These are phyloP conservation scores for Epinephelus moara DNA, from an alignment of 2,113 vertebrate genomes.

Conservation along the genomic window DNA sequence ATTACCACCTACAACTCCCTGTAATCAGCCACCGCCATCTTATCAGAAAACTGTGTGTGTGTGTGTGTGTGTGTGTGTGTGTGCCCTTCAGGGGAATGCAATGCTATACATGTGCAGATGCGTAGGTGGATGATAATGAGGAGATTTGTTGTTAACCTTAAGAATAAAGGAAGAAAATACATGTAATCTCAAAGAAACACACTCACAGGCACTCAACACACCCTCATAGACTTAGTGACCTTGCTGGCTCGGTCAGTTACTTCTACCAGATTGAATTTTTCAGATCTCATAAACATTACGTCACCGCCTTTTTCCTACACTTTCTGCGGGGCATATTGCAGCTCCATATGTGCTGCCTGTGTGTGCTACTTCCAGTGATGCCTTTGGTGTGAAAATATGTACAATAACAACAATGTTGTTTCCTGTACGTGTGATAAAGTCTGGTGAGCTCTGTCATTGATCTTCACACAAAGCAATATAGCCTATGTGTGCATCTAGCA, in stretches of 20 bases:
- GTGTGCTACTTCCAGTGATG: constrained; percentile 2
- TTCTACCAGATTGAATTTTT: constrained; percentile 16
- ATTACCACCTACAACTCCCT: constrained; percentile 65
- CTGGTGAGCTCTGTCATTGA: background rate
- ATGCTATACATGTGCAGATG: background rate
- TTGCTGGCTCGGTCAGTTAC: constrained; percentile 28
- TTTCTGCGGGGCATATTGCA: background rate
- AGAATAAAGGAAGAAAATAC: background rate
- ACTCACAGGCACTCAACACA: background rate
- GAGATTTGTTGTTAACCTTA: constrained; percentile 36
- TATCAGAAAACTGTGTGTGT: constrained; percentile 24
- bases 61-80: constrained; percentile 21
- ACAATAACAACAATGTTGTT: background rate
- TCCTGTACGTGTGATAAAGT: background rate
- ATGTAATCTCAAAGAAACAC: background rate
- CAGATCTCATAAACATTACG: constrained; percentile 19
- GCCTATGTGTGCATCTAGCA: no score
- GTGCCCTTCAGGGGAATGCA: background rate
- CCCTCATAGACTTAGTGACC: background rate
- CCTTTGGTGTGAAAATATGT: constrained; percentile 7
- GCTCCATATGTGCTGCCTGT: background rate
- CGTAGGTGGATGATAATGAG: constrained; percentile 43
- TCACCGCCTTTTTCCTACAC: background rate
- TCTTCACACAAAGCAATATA: constrained; percentile 4
- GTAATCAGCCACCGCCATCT: constrained; percentile 66